Evolutionary conservation across 2,113 vertebrate genomes (phyloP), one percentile per base, ranked within the genome.

Genomic region (Notechis scutatus): DNA sequence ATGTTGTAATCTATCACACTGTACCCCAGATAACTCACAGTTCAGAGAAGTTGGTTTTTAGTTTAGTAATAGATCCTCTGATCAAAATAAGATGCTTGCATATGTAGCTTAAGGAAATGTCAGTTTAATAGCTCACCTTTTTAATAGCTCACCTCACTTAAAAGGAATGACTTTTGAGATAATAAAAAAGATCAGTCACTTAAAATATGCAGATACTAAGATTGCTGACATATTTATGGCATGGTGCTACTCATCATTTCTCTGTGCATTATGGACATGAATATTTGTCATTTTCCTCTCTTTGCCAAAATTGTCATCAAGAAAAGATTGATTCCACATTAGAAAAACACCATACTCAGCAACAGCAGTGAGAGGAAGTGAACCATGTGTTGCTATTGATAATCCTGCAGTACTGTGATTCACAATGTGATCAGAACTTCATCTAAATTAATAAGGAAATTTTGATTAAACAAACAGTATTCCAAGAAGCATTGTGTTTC

Each of bases 1-100:
- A 74, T 24, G 90, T 56, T 92, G 90, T 92, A 92, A 88, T 93
- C 54, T 95, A 29, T 92, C 21, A 50, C 89, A 74, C 14, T 61
- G 18, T 23, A 50, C 55, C 42, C 39, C n/a, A 45, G 92, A 24
- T 54, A 88, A 3, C 55, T 87, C 86, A 8, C 29, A 92, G 50
- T 29, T 91, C 29, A 90, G 55, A 90, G 57, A 90, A 14, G 39
- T 81, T 55, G 87, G 9, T 95, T 92, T 89, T 39, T 15, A 81
- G 29, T 34, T 42, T 9, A 29, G 59, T 15, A 15, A 59, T 14
- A 18, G 56, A 12, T 91, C 47, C 47, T 93, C 54, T 39, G 90
- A 50, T 55, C 24, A 39, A 54, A 81, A 87, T 39, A 85, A 59
- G 23, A 24, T 55, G 12, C 1, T 39, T 85, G 5, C n/a, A 81